Percentiles rank a stretch among this genome's conserved stretches.
Conservation (phyloP, 2,797 vertebrate genomes). For the Philypnodon macrostomus region DNA sequence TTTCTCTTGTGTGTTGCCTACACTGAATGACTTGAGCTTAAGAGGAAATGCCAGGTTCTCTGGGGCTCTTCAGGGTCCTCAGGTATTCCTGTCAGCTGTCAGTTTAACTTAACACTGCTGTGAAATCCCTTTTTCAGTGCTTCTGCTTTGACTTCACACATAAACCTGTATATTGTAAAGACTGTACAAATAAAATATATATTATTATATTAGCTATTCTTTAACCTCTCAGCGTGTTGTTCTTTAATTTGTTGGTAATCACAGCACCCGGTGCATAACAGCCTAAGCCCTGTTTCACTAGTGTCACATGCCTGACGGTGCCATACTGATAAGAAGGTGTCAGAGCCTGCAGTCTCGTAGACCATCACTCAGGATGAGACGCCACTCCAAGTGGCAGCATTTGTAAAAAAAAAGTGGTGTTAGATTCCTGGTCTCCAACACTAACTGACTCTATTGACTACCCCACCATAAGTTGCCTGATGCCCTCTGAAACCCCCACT, state of each 20-base stretch:
- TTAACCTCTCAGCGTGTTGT: conserved; percentile 8
- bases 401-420: conserved; percentile 75
- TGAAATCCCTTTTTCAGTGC: conserved; percentile 40
- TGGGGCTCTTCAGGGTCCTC: conserved; percentile 16
- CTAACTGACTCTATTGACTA: conserved; percentile 64
- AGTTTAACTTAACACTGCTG: conserved; percentile 34
- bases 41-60: conserved; percentile 27
- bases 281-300: conserved; percentile 55
- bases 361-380: conserved; percentile 77
- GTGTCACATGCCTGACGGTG: conserved; percentile 74
- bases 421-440: conserved; percentile 81
- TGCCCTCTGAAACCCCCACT: conserved; percentile 60
- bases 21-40: no score
- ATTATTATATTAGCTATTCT: conserved; percentile 19
- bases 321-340: conserved; percentile 79
- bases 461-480: conserved; percentile 47
- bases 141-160: conserved; percentile 33
- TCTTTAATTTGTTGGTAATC: conserved; percentile 51
- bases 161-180: conserved; percentile 21
- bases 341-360: conserved; percentile 70
- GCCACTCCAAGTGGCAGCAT: conserved; percentile 74
- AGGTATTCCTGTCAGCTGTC: conserved; percentile 11
- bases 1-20: conserved; percentile 32
- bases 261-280: conserved; percentile 38
- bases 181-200: conserved; percentile 45